Evolutionary conservation across 1,140 invertebrate genomes (phyloP), one percentile per base, ranked within the genome.

Genomic region (Centruroides vittatus): DNA sequence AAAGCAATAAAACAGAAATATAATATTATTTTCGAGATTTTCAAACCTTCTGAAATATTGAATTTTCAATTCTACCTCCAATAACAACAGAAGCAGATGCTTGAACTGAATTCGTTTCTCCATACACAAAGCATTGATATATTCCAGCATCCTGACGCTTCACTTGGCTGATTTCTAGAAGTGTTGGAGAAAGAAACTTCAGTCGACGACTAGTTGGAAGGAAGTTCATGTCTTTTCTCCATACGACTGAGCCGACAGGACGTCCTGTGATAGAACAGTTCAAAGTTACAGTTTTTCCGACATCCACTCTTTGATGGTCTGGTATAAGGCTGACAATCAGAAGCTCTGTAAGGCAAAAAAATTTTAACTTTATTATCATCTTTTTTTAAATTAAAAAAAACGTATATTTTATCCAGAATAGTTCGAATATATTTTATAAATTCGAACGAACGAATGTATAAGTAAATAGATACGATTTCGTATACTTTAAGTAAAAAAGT

Each of bases 111-210:
- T 95, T 89, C 72, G 93, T 88, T 70, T 94, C 91, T 71, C 95
- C 95, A 51, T 88, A 79, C 47, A 94, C 87, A 70, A 96, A 92
- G 72, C 93, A 97, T 70, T 96, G 93, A 71, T 96, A 98, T 91
- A 96, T 96, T 72, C 93, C 93, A 71, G 90, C 92, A 73, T 96
- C 92, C 74, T 93, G 88, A 69, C 93, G 89, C 73, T 89, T 86
- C 0, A 98, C 90, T 8, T 86, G 85, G 0, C 63, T 56, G 3
- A 78, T 70, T 48, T 71, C 65, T 9, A 76, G 55, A 4, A 70
- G 47, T 50, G 61, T 61, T 12, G 59, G 60, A 47, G 58, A 53
- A 50, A 60, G 54, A 36, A 61, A 57, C 35, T 51, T 54, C 7
- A 67, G 47, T 35, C 56, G 6, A 0, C 61, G 46, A 48, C 57